Evolutionary conservation across 2,888 invertebrate genomes (phyloP), one percentile per base, ranked within the genome.

Genomic region (Oithona nana): DNA sequence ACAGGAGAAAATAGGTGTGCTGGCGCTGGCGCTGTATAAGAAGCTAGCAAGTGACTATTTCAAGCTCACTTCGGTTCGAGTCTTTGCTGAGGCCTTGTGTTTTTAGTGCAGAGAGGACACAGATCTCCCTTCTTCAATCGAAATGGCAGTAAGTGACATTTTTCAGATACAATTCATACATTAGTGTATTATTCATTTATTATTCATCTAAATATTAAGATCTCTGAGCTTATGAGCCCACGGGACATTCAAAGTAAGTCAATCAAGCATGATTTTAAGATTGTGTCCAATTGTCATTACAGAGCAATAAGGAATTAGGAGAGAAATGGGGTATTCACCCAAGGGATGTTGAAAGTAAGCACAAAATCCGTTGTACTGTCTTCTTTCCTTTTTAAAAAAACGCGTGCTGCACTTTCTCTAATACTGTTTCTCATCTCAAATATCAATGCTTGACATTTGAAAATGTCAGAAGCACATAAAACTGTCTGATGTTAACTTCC

Each of bases 191-290:
- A n/a, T n/a, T n/a, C n/a, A n/a, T n/a, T n/a, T n/a, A n/a, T n/a
- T n/a, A n/a, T n/a, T n/a, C n/a, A n/a, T n/a, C n/a, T n/a, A n/a
- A n/a, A n/a, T n/a, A n/a, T n/a, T n/a, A n/a, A n/a, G n/a, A n/a
- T n/a, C n/a, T n/a, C n/a, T n/a, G n/a, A n/a, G n/a, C n/a, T 88
- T 79, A 81, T 88, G 75, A 83, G 82, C 78, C 83, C 83, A 77
- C 84, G 82, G 79, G 88, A 88, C 76, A 75, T 88, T 76, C 88
- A 88, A 81, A 86, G 88, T 88, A 79, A 88, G 88, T 86, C 78
- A n/a, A 28, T 48, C 48, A 57, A 28, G 28, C 31, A 48, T 24
- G 57, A 31, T 64, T 57, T 61, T 56, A 26, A 56, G 68, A 71
- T 31, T 68, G 71, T 71, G 73, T 73, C 71, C 73, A 73, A 71